Percentiles rank a stretch among this genome's conserved stretches.
Evolutionary conservation across 2,888 invertebrate genomes (phyloP).

Genomic region (Carpatolechia fugitivella): DNA sequence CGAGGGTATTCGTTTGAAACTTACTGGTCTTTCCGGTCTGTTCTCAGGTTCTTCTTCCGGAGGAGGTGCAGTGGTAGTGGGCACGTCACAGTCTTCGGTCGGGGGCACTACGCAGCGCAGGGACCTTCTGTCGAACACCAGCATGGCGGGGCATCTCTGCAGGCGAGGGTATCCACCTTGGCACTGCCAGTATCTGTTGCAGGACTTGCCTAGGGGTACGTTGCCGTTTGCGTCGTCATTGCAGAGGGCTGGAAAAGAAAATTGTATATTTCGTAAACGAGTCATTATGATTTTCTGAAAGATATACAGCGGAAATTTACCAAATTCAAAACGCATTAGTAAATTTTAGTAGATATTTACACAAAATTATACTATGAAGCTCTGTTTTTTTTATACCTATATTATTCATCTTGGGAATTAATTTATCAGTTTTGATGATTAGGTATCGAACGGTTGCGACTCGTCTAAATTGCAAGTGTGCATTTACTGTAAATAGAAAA

Average conservation of each 20-base stretch:
- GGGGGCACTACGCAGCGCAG: constrained; percentile 93
- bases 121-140: constrained; percentile 91
- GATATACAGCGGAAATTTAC: background rate
- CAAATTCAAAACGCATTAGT: background rate
- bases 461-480: too few species aligned
- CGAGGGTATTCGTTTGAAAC: background rate
- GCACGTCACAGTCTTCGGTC: constrained; percentile 92
- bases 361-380: too few species aligned
- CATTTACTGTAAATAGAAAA: too few species aligned
- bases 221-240: constrained; percentile 95
- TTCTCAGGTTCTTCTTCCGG: constrained; percentile 67
- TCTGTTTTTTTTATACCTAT: too few species aligned
- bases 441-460: too few species aligned
- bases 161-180: constrained; percentile 95
- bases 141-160: constrained; percentile 93
- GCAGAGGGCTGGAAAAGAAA: constrained; percentile 85
- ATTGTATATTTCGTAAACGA: background rate
- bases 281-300: too few species aligned
- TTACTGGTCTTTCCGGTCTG: constrained; percentile 58
- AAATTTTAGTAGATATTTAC: too few species aligned
- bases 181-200: constrained; percentile 96
- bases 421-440: too few species aligned
- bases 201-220: constrained; percentile 93
- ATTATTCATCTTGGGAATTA: too few species aligned
- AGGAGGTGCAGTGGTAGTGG: constrained; percentile 85